Base-by-base conservation (phyloP, 2,113 vertebrate species). In the Jacana jacana region DNA sequence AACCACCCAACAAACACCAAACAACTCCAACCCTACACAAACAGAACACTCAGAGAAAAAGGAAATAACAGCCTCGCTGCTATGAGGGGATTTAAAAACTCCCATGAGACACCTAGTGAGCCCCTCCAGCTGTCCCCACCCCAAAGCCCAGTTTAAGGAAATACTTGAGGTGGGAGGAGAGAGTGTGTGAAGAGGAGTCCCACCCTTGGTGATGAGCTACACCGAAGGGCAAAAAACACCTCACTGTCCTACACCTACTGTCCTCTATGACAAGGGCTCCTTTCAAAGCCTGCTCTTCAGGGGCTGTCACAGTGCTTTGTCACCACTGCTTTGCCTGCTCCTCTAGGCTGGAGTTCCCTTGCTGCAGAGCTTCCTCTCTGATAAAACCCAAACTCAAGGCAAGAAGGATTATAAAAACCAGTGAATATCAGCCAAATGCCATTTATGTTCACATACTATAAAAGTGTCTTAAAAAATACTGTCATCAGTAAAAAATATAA, bases 401-500 rank as follows among this genome's bases (percentile, higher is more conserved):
- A 91, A 95, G 58, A 71, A 86, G 63, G 52, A 86, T 81, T 37
- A 90, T 68, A 40, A 78, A 95, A 69, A 85, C 9, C n/a, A 71
- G 77, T 40, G 44, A 95, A 35, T 58, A 92, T 79, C 44, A 96
- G 77, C 13, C 69, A 58, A 52, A 66, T 58, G 24, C 18, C 64
- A 66, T 93, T 94, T 77, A 77, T 39, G 37, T 39, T 95, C 73
- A 84, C n/a, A 44, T 63, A 86, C 25, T 95, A 95, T 65, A 97
- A 95, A 96, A 91, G 65, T 31, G 20, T 94, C 85, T 91, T 80
- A 77, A 95, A 91, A 96, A 96, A 96, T 94, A 93, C 49, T 75
- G 44, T 58, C 31, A 30, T 48, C 76, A 68, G 82, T 95, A 96
- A 94, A 97, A 97, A 94, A 97, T 85, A 95, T 92, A 97, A 89